phyloP scores from a whole-genome alignment of 1,140 invertebrate species.

The Limonius californicus region DNA sequence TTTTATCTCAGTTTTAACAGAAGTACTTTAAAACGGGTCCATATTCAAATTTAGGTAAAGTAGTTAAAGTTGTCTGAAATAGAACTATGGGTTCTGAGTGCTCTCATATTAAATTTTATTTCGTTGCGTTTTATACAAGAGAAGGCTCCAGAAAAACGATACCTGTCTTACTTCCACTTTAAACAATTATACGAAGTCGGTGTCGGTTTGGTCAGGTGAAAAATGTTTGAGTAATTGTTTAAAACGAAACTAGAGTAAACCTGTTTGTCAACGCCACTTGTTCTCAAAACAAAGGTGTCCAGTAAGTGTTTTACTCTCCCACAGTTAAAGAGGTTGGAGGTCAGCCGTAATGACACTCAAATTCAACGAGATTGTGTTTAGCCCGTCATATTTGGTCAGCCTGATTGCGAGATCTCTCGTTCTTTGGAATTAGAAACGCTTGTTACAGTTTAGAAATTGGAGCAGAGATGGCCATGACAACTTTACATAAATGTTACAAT shows the following conservation, averaged over 20 bases:
- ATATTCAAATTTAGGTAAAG: neutral
- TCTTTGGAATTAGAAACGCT: constrained; percentile 4
- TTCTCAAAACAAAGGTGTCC: constrained; percentile 11
- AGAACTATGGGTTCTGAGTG: neutral
- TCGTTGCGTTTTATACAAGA: neutral
- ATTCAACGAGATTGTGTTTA: neutral
- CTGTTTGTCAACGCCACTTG: constrained; percentile 11
- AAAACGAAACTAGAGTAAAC: constrained; percentile 14
- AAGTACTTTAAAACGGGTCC: neutral
- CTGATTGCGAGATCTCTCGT: neutral
- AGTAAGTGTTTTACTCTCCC: constrained; percentile 4
- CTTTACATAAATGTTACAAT: neutral
- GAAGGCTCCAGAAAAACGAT: neutral
- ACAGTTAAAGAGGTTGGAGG: constrained; percentile 10
- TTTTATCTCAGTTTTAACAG: too few species aligned
- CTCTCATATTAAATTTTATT: neutral
- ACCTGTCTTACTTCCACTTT: neutral
- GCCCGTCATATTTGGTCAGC: neutral
- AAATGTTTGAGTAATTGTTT: constrained; percentile 1
- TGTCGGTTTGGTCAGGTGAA: neutral
- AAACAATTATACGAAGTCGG: neutral
- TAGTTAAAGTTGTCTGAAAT: too few species aligned
- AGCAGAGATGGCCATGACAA: constrained; percentile 13
- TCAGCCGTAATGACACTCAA: constrained; percentile 8
- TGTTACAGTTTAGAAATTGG: constrained; percentile 8